phyloP scores from a whole-genome alignment of 2,888 invertebrate genomes.

The Xylocampa areola region DNA sequence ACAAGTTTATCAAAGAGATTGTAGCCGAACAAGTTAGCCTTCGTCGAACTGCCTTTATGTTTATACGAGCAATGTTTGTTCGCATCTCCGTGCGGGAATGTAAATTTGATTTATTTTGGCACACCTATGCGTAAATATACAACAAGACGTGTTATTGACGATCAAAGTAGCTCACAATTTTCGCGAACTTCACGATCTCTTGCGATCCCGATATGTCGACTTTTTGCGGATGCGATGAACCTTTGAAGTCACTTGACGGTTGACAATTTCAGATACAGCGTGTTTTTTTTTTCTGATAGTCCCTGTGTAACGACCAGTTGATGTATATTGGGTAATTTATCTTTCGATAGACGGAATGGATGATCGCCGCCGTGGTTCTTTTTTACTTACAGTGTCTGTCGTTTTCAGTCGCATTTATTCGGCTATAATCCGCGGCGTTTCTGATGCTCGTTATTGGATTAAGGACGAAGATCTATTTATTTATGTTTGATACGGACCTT shows the following conservation, averaged over 20 bases:
- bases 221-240: constrained; percentile 37
- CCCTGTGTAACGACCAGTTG: constrained; percentile 10
- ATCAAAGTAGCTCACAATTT: constrained; percentile 51
- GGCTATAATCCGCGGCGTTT: no score
- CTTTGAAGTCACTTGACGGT: constrained; percentile 42
- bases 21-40: constrained; percentile 82
- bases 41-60: constrained; percentile 63
- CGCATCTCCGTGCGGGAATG: constrained; percentile 56
- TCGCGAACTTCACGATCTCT: constrained; percentile 7
- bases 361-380: background rate
- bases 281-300: constrained; percentile 16
- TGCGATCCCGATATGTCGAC: constrained; percentile 24
- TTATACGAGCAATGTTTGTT: constrained; percentile 52
- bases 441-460: no score
- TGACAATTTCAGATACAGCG: constrained; percentile 24
- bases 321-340: constrained; percentile 26
- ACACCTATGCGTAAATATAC: constrained; percentile 50
- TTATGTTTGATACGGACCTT: no score
- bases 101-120: constrained; percentile 59
- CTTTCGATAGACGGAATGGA: constrained; percentile 10
- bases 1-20: constrained; percentile 80
- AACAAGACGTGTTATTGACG: constrained; percentile 42
- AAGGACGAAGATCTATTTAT: no score
- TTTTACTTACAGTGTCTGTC: background rate
- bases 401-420: background rate